phyloP scores from a whole-genome alignment of 2,888 invertebrate species.

The Pachycephus smyrnensis region DNA sequence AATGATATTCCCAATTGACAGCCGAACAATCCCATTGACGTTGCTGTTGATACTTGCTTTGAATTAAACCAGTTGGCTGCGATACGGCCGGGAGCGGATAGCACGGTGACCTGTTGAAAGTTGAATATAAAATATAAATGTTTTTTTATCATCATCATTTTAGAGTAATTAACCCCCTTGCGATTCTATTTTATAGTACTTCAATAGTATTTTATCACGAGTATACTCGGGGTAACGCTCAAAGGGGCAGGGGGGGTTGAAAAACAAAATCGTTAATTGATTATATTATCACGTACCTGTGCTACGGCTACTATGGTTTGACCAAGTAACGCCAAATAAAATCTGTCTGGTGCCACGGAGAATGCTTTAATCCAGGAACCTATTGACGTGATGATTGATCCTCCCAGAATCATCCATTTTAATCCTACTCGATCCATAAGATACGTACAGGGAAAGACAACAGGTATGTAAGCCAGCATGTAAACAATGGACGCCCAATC shows the following conservation, averaged over 20 bases:
- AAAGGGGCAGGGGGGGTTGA: not conserved
- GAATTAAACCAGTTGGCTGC: slow-evolving; percentile 79
- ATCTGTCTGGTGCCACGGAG: slow-evolving; percentile 1
- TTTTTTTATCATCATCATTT: not conserved
- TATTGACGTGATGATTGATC: slow-evolving; percentile 69
- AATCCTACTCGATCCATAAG: slow-evolving; percentile 58
- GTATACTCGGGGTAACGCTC: not conserved
- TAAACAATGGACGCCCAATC: slow-evolving; percentile 75
- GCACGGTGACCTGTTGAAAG: slow-evolving; percentile 73
- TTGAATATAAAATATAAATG: not conserved
- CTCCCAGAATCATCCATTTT: slow-evolving; percentile 67
- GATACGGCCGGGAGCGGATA: slow-evolving; percentile 74
- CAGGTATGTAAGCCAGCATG: slow-evolving; percentile 73
- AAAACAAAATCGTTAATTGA: not conserved
- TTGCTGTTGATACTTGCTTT: slow-evolving; percentile 74
- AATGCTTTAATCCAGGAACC: slow-evolving; percentile 68
- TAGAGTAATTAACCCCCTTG: not conserved
- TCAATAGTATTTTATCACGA: too few species aligned
- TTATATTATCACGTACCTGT: not conserved
- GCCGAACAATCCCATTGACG: slow-evolving; percentile 78
- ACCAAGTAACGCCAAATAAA: not conserved
- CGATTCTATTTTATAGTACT: not conserved
- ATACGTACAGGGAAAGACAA: slow-evolving; percentile 73
- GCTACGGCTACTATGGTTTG: slow-evolving; percentile 30
- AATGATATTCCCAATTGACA: slow-evolving; percentile 77